Evolutionary conservation across 37 sponge, comb jelly and placozoan genomes (phyloP), one percentile per base, ranked within the genome.

Genomic region (Lycopodina hypogea): DNA sequence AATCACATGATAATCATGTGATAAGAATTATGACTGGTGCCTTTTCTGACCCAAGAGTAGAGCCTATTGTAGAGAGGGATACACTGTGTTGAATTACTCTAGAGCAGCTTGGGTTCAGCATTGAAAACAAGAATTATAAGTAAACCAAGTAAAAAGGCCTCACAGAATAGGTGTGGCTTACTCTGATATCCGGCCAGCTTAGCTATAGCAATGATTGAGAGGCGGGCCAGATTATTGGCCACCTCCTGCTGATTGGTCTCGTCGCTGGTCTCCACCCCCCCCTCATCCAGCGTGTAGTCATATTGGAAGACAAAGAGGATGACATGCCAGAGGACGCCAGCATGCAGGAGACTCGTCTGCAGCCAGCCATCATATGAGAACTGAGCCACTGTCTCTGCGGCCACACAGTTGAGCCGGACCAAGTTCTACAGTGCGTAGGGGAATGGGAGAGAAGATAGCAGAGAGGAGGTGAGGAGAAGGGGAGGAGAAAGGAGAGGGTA

Each of bases 221-320:
- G 85, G n/a, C 90, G 77, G 0, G 96, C 99, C 22, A 98, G 86
- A 51, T 93, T 86, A 77, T 98, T 98, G 76, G 89, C 45, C 32
- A 96, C 89, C 62, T 96, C 93, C 86, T 94, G 97, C 42, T 92
- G 87, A 78, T 98, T 96, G 41, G 96, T 84, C 41, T 90, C 92
- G 45, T 90, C 92, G 12, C 78, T 81, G 35, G 82, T 90, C 65
- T 96, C 96, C 37, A 98, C 96, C 3, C 99, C 99, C 22, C 96
- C 87, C 83, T 98, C 99, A 33, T 93, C 99, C 65, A 98, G 86
- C 0, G 99, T 98, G 90, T 96, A 98, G 83, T 98, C 99, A 71
- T 98, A 98, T 62, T 89, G 79, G 93, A 98, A 98, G 37, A 98
- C 81, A 82, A 81, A 96, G 26, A 81, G 86, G 23, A 89, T 50